phyloP scores from a whole-genome alignment of 2,797 vertebrate genomes.

The Mus caroli region DNA sequence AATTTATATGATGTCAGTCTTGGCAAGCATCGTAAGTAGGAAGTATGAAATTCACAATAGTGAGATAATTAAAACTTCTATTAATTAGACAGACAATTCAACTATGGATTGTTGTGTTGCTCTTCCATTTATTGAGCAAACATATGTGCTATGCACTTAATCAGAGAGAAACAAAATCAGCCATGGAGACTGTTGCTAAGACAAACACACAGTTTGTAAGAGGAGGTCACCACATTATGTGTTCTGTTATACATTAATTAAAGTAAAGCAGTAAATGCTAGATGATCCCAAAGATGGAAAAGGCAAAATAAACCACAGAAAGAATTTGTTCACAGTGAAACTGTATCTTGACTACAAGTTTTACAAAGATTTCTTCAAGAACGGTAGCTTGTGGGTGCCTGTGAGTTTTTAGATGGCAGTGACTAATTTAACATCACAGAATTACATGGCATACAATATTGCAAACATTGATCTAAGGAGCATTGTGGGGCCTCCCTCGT shows the following conservation, averaged over 20 bases:
- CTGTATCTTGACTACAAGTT: conserved; percentile 41
- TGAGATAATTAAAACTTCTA: background rate
- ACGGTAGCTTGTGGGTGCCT: background rate
- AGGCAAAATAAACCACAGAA: background rate
- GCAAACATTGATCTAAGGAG: background rate
- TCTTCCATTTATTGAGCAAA: conserved; percentile 53
- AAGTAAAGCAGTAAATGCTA: background rate
- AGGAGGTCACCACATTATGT: background rate
- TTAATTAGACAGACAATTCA: conserved; percentile 50
- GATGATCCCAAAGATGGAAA: background rate
- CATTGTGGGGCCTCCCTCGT: background rate
- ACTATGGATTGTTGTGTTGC: background rate
- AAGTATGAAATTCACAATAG: background rate
- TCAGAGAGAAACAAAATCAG: conserved; percentile 46
- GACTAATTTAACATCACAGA: conserved; percentile 1
- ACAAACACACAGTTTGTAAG: conserved; percentile 16
- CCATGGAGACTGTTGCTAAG: background rate
- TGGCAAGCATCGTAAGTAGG: background rate
- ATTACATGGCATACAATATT: background rate
- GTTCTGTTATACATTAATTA: conserved; percentile 12
- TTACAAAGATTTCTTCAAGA: conserved; percentile 47
- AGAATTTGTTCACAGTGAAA: background rate
- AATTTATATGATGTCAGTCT: conserved; percentile 26
- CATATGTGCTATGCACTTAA: background rate
- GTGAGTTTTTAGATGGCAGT: background rate